Conservation (phyloP, 2,797 vertebrate genomes). For the Sparidentex hasta region DNA sequence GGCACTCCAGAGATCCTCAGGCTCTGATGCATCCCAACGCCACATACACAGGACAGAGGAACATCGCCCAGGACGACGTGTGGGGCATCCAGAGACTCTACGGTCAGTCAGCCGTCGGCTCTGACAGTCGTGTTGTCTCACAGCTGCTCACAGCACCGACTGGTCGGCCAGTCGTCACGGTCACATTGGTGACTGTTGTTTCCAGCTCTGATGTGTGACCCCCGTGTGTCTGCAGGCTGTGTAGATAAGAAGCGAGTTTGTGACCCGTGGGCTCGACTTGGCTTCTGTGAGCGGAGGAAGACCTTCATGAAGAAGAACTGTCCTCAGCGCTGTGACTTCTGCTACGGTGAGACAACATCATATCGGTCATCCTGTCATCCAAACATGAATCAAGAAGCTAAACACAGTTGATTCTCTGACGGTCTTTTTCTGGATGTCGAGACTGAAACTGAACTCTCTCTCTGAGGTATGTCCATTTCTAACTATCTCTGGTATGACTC, state of each 20-base stretch:
- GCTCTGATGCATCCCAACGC: constrained; percentile 91
- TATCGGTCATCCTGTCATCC: no score
- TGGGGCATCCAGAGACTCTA: constrained; percentile 90
- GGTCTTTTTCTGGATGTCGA: not conserved
- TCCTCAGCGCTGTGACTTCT: constrained; percentile 86
- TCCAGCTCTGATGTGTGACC: not conserved
- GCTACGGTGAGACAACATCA: constrained; percentile 73
- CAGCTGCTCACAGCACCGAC: no score
- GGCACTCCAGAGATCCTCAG: constrained; percentile 86
- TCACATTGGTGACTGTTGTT: no score
- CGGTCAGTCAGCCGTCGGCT: constrained; percentile 52
- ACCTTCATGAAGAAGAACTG: constrained; percentile 89
- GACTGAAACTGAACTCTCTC: constrained; percentile 13
- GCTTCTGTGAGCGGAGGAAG: constrained; percentile 84
- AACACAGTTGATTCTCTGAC: no score
- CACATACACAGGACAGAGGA: constrained; percentile 88
- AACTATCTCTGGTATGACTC: not conserved
- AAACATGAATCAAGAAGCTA: no score
- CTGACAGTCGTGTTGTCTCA: no score
- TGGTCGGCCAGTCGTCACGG: no score
- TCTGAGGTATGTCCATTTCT: not conserved
- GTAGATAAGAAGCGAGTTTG: constrained; percentile 87
- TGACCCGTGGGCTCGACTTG: constrained; percentile 86
- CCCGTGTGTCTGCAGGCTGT: constrained; percentile 76
- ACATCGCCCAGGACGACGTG: constrained; percentile 87